These are phyloP conservation scores for Zoanthus gigantus DNA, from an alignment of 92 coral and sea anemone species.

Conservation along the genomic window DNA sequence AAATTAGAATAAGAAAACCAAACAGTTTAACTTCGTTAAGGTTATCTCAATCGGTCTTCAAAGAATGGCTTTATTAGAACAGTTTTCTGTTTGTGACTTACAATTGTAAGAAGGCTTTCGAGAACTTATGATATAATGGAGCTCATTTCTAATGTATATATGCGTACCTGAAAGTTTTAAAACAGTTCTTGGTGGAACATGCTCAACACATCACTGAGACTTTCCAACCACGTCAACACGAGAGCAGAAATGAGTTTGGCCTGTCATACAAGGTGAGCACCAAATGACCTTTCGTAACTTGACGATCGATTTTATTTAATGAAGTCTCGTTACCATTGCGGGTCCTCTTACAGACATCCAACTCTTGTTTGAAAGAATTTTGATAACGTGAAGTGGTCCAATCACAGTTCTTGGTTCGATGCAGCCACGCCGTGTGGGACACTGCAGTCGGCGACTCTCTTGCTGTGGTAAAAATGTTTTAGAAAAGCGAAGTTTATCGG, in stretches of 20 bases:
- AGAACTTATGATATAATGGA: too few species aligned
- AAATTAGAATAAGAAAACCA: not conserved
- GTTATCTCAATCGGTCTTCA: too few species aligned
- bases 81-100: too few species aligned
- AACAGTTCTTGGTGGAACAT: too few species aligned
- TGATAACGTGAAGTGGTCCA: too few species aligned
- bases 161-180: too few species aligned
- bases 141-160: too few species aligned
- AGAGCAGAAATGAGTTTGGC: not conserved
- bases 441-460: not conserved
- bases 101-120: too few species aligned
- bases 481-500: not conserved
- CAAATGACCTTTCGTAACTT: not conserved
- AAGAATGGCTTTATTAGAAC: too few species aligned
- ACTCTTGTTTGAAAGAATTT: too few species aligned
- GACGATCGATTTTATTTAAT: not conserved
- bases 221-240: too few species aligned
- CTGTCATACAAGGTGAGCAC: not conserved
- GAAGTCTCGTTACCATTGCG: not conserved
- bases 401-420: not conserved
- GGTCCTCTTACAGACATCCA: not conserved
- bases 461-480: slow-evolving; percentile 4
- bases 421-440: not conserved
- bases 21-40: not conserved
- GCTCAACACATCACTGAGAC: too few species aligned